Percentiles rank a stretch among this genome's conserved stretches.
phyloP scores from a whole-genome alignment of 2,888 invertebrate species.

The Apocheima hispidaria region DNA sequence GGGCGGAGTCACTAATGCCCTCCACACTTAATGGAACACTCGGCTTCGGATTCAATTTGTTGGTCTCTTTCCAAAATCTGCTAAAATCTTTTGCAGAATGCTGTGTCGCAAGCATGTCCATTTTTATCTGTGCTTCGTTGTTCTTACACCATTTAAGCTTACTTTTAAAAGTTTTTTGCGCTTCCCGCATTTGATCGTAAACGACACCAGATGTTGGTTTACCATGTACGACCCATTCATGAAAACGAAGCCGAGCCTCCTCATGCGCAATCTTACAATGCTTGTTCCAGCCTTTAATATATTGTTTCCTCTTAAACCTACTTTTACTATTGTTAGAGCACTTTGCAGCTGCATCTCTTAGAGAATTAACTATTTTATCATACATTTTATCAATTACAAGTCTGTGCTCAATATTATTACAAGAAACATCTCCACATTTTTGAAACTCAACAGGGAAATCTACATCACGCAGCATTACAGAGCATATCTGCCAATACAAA shows the following conservation, averaged over 20 bases:
- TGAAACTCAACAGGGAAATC: slow-evolving; percentile 10
- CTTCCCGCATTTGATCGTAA: not conserved
- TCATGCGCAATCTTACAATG: not conserved
- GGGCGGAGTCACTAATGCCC: not conserved
- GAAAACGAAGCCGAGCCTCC: not conserved
- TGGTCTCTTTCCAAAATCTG: not conserved
- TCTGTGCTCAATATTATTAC: not conserved
- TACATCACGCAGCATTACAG: not conserved
- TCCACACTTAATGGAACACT: not conserved
- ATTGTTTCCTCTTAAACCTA: not conserved
- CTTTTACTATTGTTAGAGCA: not conserved
- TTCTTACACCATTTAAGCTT: not conserved
- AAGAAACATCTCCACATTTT: not conserved
- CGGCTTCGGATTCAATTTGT: not conserved
- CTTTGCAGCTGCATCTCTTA: not conserved
- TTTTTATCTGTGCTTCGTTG: not conserved
- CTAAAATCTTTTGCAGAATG: not conserved
- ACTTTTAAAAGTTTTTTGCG: not conserved
- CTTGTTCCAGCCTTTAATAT: too few relatives aligned
- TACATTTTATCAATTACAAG: not conserved
- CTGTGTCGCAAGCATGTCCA: too few relatives aligned
- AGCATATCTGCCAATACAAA: not conserved
- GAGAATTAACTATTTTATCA: not conserved
- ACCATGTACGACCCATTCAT: not conserved
- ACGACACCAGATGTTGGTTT: not conserved